Evolutionary conservation across 2,113 vertebrate species (phyloP).

Genomic region (Crocuta crocuta): DNA sequence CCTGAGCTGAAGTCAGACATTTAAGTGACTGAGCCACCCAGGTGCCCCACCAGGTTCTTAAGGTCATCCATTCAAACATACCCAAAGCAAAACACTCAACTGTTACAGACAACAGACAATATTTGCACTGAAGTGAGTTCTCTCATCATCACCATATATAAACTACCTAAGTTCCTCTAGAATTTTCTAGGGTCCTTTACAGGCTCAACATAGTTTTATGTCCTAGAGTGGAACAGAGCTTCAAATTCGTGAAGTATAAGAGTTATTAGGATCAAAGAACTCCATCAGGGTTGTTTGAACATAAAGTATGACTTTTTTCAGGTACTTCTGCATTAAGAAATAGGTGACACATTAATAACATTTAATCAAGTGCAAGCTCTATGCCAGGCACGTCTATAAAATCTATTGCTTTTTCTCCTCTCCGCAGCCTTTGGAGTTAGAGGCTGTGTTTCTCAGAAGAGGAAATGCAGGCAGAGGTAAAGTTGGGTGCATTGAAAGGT

Average conservation of each 20-base stretch:
- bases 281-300: neutral
- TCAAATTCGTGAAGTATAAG: slow-evolving; percentile 3
- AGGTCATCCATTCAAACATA: slow-evolving; percentile 32
- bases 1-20: too few species aligned
- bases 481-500: neutral
- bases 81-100: neutral
- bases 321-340: slow-evolving; percentile 26
- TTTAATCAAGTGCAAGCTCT: neutral
- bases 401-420: neutral
- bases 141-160: neutral
- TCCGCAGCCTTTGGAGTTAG: neutral
- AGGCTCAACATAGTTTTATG: neutral
- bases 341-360: neutral
- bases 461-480: neutral
- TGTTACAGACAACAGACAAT: neutral
- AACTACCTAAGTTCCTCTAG: neutral
- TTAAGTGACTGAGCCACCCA: too few species aligned
- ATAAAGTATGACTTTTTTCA: neutral
- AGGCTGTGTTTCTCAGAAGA: neutral
- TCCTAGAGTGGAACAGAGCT: neutral
- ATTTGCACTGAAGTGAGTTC: neutral
- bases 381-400: neutral
- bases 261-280: slow-evolving; percentile 34
- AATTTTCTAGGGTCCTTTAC: neutral
- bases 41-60: neutral